phyloP scores from a whole-genome alignment of 2,113 vertebrate genomes.

The Sprattus sprattus region DNA sequence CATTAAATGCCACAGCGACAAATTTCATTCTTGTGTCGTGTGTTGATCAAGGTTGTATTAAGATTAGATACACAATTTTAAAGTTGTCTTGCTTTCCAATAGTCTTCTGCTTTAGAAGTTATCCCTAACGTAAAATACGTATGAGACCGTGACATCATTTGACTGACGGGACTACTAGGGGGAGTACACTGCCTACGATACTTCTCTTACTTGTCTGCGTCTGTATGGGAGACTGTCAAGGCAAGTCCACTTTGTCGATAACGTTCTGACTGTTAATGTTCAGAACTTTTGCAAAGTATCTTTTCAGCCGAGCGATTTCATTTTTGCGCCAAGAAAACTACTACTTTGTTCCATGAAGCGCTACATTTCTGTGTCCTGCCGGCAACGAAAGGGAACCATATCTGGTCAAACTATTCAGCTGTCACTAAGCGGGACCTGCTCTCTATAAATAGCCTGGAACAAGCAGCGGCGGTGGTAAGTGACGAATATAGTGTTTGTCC shows the following conservation, averaged over 20 bases:
- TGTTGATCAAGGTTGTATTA: too few species aligned
- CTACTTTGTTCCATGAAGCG: constrained; percentile 34
- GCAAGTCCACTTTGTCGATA: neutral
- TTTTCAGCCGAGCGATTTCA: neutral
- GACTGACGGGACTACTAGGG: constrained; percentile 59
- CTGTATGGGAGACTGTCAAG: constrained; percentile 1
- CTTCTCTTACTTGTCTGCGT: constrained; percentile 50
- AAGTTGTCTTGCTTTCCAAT: too few species aligned
- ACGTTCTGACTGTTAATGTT: constrained; percentile 23
- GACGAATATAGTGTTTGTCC: neutral
- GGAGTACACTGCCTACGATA: constrained; percentile 29
- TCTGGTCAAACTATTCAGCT: constrained; percentile 87
- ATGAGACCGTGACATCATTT: constrained; percentile 57
- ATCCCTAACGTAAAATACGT: neutral
- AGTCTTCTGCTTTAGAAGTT: too few species aligned
- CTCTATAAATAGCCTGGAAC: constrained; percentile 72
- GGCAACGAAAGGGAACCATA: constrained; percentile 75
- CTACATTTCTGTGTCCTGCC: constrained; percentile 52
- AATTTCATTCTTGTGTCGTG: too few species aligned
- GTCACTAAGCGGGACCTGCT: constrained; percentile 72
- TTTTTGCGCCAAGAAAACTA: constrained; percentile 17
- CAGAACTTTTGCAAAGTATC: neutral
- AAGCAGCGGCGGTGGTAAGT: constrained; percentile 65
- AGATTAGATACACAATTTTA: too few species aligned
- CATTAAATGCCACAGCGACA: too few species aligned